A percentile compares a stretch with the other conserved stretches of the same genome.
Evolutionary conservation across 2,113 vertebrate species (phyloP).

Genomic region (Terrapene triunguis): DNA sequence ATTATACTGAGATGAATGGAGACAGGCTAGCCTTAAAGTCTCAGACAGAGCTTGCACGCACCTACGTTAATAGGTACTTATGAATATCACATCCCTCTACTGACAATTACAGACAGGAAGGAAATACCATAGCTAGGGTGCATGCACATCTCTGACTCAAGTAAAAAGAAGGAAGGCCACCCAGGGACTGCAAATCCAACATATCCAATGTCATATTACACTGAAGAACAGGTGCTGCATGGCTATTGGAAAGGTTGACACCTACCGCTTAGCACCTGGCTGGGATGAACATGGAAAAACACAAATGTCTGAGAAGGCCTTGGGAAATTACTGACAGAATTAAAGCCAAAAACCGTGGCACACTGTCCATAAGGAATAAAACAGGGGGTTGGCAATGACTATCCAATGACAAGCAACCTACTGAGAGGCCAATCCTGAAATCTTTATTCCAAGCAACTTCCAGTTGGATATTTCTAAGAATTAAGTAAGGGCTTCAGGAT

Average conservation of each 20-base stretch:
- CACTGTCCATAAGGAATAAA: constrained; percentile 14
- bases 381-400: constrained; percentile 3
- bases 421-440: not conserved
- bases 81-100: constrained; percentile 8
- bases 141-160: constrained; percentile 1
- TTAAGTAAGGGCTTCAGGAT: not conserved
- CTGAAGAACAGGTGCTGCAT: constrained; percentile 40
- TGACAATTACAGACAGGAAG: constrained; percentile 22
- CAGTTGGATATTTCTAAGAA: not conserved
- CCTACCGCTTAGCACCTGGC: not conserved
- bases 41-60: constrained; percentile 58
- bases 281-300: not conserved
- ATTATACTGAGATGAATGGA: constrained; percentile 45
- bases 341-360: not conserved
- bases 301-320: not conserved
- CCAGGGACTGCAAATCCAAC: not conserved
- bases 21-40: constrained; percentile 15
- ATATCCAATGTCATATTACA: constrained; percentile 13
- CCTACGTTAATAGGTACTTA: constrained; percentile 49
- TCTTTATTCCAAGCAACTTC: not conserved
- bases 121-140: constrained; percentile 24
- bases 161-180: not conserved
- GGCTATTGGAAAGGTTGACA: constrained; percentile 33
- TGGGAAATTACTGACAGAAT: not conserved
- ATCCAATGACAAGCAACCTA: constrained; percentile 23